Evolutionary conservation across 2,888 invertebrate genomes (phyloP).

Genomic region (Torymus auratus): DNA sequence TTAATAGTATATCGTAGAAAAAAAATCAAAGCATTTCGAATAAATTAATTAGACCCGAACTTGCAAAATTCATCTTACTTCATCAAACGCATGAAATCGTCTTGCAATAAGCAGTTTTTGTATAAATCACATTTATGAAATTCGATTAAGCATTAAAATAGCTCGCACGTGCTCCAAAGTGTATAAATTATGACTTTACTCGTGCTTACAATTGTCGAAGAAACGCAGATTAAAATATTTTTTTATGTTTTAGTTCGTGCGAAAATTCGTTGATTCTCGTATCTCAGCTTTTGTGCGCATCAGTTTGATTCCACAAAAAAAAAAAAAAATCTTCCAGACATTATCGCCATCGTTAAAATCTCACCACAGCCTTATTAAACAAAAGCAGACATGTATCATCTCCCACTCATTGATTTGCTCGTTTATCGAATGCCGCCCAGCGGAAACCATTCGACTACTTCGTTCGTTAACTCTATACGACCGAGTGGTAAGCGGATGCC

Average conservation of each 20-base stretch:
- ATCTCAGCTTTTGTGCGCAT: slow-evolving; percentile 54
- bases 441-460: slow-evolving; percentile 92
- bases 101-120: slow-evolving; percentile 37
- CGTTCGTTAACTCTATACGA: slow-evolving; percentile 85
- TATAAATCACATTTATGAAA: slow-evolving; percentile 50
- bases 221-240: slow-evolving; percentile 31
- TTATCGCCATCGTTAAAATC: slow-evolving; percentile 37
- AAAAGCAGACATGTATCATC: slow-evolving; percentile 21
- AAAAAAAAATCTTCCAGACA: slow-evolving; percentile 39
- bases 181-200: slow-evolving; percentile 33
- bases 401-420: slow-evolving; percentile 2
- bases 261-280: slow-evolving; percentile 46
- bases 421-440: slow-evolving; percentile 78
- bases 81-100: slow-evolving; percentile 5
- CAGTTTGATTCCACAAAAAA: slow-evolving; percentile 26
- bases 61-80: slow-evolving; percentile 37
- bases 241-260: slow-evolving; percentile 26
- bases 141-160: slow-evolving; percentile 39
- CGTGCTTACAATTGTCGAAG: slow-evolving; percentile 25
- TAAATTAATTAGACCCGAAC: slow-evolving; percentile 47
- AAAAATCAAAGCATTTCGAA: slow-evolving; percentile 49
- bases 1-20: slow-evolving; percentile 35
- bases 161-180: slow-evolving; percentile 25
- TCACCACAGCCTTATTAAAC: slow-evolving; percentile 56
- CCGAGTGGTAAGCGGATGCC: slow-evolving; percentile 90